phyloP scores from a whole-genome alignment of 2,888 invertebrate genomes.

The Cyclophora albipunctata region DNA sequence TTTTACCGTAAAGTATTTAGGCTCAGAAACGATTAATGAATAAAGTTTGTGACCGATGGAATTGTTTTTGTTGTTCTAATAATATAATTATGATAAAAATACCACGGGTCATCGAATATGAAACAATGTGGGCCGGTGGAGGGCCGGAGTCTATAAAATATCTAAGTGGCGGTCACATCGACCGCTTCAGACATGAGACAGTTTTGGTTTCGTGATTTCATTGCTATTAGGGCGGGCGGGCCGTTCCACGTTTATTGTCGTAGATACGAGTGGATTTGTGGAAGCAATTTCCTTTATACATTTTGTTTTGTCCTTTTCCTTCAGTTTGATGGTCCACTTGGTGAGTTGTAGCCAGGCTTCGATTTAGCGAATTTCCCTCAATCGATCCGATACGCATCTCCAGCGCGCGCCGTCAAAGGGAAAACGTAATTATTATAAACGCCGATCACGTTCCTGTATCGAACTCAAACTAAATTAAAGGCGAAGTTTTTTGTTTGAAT shows the following conservation, averaged over 20 bases:
- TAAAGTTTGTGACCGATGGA: too few species aligned
- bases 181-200: slow-evolving; percentile 54
- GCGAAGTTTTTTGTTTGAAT: slow-evolving; percentile 39
- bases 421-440: slow-evolving; percentile 66
- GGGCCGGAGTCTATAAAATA: slow-evolving; percentile 38
- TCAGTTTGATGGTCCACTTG: slow-evolving; percentile 71
- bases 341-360: slow-evolving; percentile 67
- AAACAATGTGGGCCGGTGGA: slow-evolving; percentile 27
- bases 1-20: too few species aligned
- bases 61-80: too few species aligned
- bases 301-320: slow-evolving; percentile 75
- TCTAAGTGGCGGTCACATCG: slow-evolving; percentile 44
- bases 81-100: too few species aligned
- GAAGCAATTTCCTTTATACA: slow-evolving; percentile 76
- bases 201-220: slow-evolving; percentile 75
- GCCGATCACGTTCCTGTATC: slow-evolving; percentile 57
- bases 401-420: slow-evolving; percentile 41
- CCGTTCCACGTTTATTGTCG: slow-evolving; percentile 71
- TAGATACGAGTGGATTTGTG: slow-evolving; percentile 76
- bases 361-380: slow-evolving; percentile 62
- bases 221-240: slow-evolving; percentile 71
- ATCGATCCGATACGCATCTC: slow-evolving; percentile 65
- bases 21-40: too few species aligned
- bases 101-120: slow-evolving; percentile 10
- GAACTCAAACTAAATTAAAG: slow-evolving; percentile 67